Evolutionary conservation across 2,888 invertebrate genomes (phyloP).

Genomic region (Drosophila affinis): DNA sequence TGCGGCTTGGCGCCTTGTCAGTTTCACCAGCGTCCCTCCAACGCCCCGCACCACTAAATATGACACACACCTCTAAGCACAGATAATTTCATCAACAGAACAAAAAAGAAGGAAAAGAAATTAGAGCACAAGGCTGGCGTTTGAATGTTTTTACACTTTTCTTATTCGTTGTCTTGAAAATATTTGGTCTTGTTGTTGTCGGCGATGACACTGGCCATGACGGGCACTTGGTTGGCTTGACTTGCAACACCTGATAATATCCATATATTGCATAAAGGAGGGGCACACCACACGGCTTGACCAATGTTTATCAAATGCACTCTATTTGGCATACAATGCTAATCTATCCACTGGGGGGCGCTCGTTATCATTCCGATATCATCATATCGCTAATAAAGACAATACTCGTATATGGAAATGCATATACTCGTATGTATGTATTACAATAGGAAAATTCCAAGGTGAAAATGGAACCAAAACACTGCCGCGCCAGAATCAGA

Average conservation of each 20-base stretch:
- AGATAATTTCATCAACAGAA: constrained; percentile 12
- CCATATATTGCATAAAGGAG: not conserved
- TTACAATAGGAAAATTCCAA: not conserved
- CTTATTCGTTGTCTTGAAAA: not conserved
- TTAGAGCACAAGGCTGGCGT: not conserved
- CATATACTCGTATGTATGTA: not conserved
- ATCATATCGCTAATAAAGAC: not conserved
- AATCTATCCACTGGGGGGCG: too few relatives aligned
- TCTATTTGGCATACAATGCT: too few relatives aligned
- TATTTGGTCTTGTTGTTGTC: not conserved
- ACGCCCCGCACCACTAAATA: not conserved
- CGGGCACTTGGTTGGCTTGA: constrained; percentile 29
- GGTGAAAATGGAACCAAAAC: not conserved
- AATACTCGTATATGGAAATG: too few relatives aligned
- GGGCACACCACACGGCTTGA: not conserved
- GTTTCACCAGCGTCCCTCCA: constrained; percentile 7
- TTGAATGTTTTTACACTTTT: not conserved
- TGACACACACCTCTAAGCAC: constrained; percentile 4
- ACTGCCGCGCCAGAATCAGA: not conserved
- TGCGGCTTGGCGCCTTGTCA: not conserved
- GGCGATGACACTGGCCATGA: constrained; percentile 10
- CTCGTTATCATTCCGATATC: too few relatives aligned
- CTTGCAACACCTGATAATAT: not conserved
- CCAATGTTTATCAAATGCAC: too few relatives aligned
- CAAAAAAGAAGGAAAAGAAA: not conserved